phyloP scores from a whole-genome alignment of 2,888 invertebrate species.

The Nyleta sp. region DNA sequence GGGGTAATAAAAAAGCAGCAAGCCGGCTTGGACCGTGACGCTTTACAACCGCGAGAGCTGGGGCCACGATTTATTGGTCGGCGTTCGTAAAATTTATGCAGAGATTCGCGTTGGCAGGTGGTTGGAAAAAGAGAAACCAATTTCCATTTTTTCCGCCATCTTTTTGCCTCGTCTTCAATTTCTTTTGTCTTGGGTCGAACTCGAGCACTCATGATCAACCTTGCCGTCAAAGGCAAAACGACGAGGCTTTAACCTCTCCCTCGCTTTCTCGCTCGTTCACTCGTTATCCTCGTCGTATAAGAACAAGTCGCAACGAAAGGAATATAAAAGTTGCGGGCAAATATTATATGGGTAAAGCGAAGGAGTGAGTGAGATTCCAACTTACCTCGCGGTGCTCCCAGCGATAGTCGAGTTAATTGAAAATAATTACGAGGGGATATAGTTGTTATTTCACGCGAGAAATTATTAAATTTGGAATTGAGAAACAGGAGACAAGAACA shows the following conservation, averaged over 20 bases:
- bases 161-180: slow-evolving; percentile 45
- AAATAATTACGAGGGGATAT: slow-evolving; percentile 44
- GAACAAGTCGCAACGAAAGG: slow-evolving; percentile 25
- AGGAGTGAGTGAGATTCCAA: slow-evolving; percentile 31
- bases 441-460: slow-evolving; percentile 30
- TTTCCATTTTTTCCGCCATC: slow-evolving; percentile 59
- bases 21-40: slow-evolving; percentile 67
- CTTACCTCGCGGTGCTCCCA: slow-evolving; percentile 45
- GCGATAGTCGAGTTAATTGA: slow-evolving; percentile 46
- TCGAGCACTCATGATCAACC: slow-evolving; percentile 56
- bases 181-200: slow-evolving; percentile 53
- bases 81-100: slow-evolving; percentile 74
- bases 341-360: slow-evolving; percentile 46
- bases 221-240: slow-evolving; percentile 50
- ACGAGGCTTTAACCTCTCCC: slow-evolving; percentile 32
- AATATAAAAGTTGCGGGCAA: slow-evolving; percentile 44
- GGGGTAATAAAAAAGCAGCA: slow-evolving; percentile 64
- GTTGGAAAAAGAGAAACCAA: slow-evolving; percentile 67
- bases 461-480: slow-evolving; percentile 18
- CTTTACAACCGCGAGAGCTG: slow-evolving; percentile 73
- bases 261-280: slow-evolving; percentile 17
- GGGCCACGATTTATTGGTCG: slow-evolving; percentile 76
- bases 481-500: background rate
- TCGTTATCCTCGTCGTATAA: slow-evolving; percentile 33
- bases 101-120: slow-evolving; percentile 74